phyloP scores from a whole-genome alignment of 2,888 invertebrate genomes.

The Mesochorus sp. region DNA sequence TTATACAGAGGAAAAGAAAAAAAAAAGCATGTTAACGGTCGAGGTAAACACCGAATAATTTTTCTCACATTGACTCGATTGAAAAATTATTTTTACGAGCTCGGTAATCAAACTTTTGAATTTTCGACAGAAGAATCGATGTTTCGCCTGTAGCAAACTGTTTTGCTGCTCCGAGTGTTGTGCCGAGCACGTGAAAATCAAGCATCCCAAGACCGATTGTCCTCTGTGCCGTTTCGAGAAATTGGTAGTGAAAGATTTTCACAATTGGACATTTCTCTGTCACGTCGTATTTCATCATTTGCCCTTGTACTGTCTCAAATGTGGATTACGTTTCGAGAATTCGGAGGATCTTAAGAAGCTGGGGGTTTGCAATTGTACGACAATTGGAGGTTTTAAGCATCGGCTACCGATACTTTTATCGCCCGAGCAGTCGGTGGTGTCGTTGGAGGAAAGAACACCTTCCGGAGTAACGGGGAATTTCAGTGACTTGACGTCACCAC shows the following conservation, averaged over 20 bases:
- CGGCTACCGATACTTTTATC: too few relatives aligned
- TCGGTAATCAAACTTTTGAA: constrained; percentile 11
- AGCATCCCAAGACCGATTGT: constrained; percentile 73
- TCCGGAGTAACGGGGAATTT: constrained; percentile 52
- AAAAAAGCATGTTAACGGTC: constrained; percentile 43
- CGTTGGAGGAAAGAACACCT: constrained; percentile 48
- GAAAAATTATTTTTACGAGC: neutral
- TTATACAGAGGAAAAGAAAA: neutral
- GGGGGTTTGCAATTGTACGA: constrained; percentile 66
- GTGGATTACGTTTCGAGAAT: constrained; percentile 69
- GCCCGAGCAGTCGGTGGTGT: constrained; percentile 1
- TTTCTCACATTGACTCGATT: neutral
- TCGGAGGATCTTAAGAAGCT: constrained; percentile 68
- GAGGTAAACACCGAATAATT: constrained; percentile 49
- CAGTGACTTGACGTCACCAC: constrained; percentile 66
- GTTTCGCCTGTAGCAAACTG: constrained; percentile 72
- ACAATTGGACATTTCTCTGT: constrained; percentile 67
- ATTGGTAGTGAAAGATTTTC: constrained; percentile 66
- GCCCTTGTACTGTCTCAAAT: constrained; percentile 73
- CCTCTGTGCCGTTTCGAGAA: constrained; percentile 70
- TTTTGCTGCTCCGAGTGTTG: constrained; percentile 76
- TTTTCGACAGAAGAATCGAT: constrained; percentile 68
- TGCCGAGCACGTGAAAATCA: constrained; percentile 70
- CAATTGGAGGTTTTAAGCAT: neutral
- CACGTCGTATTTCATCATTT: constrained; percentile 74